Base-by-base conservation (phyloP, 1,140 invertebrate genomes). In the Drosophila yakuba region DNA sequence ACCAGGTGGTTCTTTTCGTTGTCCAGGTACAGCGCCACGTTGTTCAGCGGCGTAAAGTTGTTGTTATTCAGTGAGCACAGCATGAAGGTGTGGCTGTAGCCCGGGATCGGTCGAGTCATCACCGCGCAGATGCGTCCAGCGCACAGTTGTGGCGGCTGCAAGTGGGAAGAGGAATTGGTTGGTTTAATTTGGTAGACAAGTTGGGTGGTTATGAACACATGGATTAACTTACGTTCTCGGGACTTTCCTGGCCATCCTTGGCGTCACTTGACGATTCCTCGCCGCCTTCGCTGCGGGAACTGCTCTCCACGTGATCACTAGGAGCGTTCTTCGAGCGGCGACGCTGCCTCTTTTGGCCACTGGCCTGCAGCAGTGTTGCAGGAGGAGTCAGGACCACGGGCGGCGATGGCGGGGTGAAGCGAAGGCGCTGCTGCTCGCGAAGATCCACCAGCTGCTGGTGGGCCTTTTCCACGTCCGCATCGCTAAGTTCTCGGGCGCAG, bases 1-100 rank as follows among this genome's bases (percentile, higher is more conserved):
- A 94, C 93, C 28, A 94, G 71, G 73, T 94, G 94, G 79, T 94
- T 94, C 72, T 94, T 93, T 59, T 90, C 78, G 41, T 48, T 72
- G 41, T 94, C 94, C 57, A 94, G 78, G 57, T 94, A 93, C 4
- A 96, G 90, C 0, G 95, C 93, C 64, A 95, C 95, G 64, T 96
- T 96, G 85, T 96, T 95, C 5, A 96, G 93, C 7, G 95, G 94
- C 43, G 94, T 95, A 36, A 95, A 94, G 56, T 95, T 95, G 43
- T 96, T 94, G 60, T 95, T 94, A 67, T 96, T 95, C 85, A 68
- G 94, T 94, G 38, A 95, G 94, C 59, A 96, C 91, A 58, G 95
- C 95, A 91, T 96, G 93, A 81, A 96, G 92, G 91, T 96, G 94
- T 28, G 94, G 93, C 56, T 76, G 15, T 92, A 92, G n/a, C 91